Evolutionary conservation across 2,113 vertebrate genomes (phyloP).

Genomic region (Myrmophylax atrothorax): DNA sequence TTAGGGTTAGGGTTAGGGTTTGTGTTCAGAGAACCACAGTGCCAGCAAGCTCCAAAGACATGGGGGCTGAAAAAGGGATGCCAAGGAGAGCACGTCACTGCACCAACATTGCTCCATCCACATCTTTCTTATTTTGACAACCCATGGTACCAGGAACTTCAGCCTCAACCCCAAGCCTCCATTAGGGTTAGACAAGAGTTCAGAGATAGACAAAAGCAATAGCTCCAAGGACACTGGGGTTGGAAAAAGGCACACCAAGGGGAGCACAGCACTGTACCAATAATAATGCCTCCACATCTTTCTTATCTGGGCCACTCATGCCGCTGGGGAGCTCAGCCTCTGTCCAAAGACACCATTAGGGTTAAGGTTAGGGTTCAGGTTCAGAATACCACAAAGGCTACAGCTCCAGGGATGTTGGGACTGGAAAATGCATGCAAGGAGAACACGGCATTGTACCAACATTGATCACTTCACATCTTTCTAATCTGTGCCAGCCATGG

Average conservation of each 20-base stretch:
- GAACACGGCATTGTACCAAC: not conserved
- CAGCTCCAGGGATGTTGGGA: not conserved
- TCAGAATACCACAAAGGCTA: not conserved
- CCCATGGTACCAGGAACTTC: not conserved
- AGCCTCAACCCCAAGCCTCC: not conserved
- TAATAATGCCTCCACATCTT: too few relatives aligned
- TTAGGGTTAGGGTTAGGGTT: not conserved
- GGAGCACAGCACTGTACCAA: too few relatives aligned
- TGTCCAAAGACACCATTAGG: not conserved
- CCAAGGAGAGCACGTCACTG: not conserved
- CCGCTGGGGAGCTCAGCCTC: not conserved
- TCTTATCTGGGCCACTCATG: not conserved
- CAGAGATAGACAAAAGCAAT: not conserved
- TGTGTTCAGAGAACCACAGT: not conserved
- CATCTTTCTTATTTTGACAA: fast-evolving
- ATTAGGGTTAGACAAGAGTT: not conserved
- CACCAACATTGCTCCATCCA: not conserved
- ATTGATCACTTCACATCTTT: not conserved
- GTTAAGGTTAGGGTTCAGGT: not conserved
- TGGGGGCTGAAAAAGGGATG: not conserved
- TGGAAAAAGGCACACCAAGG: not conserved
- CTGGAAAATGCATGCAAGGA: not conserved
- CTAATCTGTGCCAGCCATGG: not conserved
- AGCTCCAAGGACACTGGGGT: not conserved
- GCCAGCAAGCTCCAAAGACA: not conserved